Percentiles rank a stretch among this genome's conserved stretches.
Conservation (phyloP, 2,113 vertebrate genomes). For the Seriola rivoliana region DNA sequence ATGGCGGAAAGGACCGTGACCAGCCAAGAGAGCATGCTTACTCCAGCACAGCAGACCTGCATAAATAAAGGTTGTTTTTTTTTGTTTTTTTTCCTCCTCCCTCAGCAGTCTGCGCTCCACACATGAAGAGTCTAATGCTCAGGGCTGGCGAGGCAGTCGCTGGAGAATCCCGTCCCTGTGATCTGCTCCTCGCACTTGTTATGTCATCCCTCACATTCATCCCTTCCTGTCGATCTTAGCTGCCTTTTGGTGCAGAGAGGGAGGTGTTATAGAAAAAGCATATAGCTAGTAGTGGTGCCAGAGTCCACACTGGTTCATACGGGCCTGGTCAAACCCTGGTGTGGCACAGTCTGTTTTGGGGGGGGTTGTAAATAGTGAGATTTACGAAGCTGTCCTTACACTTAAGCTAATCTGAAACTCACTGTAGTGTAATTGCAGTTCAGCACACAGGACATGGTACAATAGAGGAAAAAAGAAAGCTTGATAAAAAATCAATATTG, state of each 20-base stretch:
- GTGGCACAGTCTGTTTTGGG: neutral
- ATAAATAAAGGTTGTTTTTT: constrained; percentile 28
- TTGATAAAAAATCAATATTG: too few species aligned
- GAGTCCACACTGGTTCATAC: neutral
- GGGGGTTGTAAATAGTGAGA: neutral
- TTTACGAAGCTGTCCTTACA: too few species aligned
- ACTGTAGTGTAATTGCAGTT: too few species aligned
- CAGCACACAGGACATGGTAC: neutral
- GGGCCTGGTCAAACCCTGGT: neutral
- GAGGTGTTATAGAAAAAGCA: neutral
- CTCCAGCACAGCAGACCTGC: constrained; percentile 35
- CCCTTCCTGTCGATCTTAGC: constrained; percentile 5
- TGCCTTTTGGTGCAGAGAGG: neutral
- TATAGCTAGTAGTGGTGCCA: neutral
- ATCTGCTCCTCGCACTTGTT: constrained; percentile 20
- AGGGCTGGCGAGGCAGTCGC: constrained; percentile 5
- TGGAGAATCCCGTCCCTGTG: constrained; percentile 11
- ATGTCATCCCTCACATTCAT: constrained; percentile 12
- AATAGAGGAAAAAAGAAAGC: neutral
- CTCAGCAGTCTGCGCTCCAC: constrained; percentile 29
- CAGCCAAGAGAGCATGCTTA: constrained; percentile 28
- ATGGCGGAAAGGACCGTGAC: constrained; percentile 30
- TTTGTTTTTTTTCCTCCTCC: constrained; percentile 25
- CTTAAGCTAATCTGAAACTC: too few species aligned
- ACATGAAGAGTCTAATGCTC: constrained; percentile 23